Percentiles rank a stretch among this genome's conserved stretches.
Evolutionary conservation across 2,113 vertebrate species (phyloP).

Genomic region (Penelope pileata): DNA sequence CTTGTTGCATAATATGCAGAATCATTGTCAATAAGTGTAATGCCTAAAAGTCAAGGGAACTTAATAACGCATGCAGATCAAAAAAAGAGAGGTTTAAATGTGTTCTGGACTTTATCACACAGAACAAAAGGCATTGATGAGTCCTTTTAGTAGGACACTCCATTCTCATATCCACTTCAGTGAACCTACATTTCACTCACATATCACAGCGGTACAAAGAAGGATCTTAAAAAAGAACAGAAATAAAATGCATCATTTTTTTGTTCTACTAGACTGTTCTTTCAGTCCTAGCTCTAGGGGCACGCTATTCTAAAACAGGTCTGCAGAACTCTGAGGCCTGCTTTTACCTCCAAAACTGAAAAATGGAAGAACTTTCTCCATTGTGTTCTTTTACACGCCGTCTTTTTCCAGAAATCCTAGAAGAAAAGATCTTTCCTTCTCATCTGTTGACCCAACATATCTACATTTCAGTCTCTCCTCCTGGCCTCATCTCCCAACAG

Average conservation of each 20-base stretch:
- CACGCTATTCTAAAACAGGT: background rate
- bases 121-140: background rate
- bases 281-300: background rate
- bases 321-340: background rate
- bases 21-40: conserved; percentile 35
- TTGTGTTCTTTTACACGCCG: background rate
- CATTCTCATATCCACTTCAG: background rate
- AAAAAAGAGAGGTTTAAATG: background rate
- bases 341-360: background rate
- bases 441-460: background rate
- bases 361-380: background rate
- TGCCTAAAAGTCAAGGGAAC: background rate
- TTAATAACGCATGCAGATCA: background rate
- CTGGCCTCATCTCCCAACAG: background rate
- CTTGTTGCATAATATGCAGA: conserved; percentile 54
- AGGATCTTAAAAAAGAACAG: background rate
- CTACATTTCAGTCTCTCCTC: background rate
- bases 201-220: background rate
- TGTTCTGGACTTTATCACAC: background rate
- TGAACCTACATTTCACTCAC: background rate
- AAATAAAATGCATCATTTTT: background rate
- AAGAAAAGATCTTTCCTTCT: background rate
- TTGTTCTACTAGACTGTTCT: background rate
- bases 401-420: background rate
- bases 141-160: background rate